Base-by-base conservation (phyloP, 2,888 invertebrate species). In the Thera britannica region DNA sequence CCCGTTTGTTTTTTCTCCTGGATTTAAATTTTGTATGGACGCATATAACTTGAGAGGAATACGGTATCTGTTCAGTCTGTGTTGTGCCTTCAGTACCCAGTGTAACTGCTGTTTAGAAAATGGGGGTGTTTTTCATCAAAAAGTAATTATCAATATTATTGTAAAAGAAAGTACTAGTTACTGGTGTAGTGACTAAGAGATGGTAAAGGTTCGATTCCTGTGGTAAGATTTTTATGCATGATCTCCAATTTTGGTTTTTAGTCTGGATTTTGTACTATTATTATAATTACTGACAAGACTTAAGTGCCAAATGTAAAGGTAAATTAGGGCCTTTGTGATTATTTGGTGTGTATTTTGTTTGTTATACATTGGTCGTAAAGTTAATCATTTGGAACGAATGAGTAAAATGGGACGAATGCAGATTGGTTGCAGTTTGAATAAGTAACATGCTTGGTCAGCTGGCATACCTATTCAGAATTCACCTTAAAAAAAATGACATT, bases 121-220 rank as follows among this genome's bases (percentile, higher is more conserved):
- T 91, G 92, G 90, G 87, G 67, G 85, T 90, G 48, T 87, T 86
- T 71, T 83, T 87, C 67, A 70, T 88, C 36, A 89, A 79, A 78
- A 90, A 84, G 90, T 84, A 77, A 67, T 66, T 52, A 44, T 56
- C 9, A 51, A 34, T 46, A 9, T 9, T 46, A 9, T 46, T 46
- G 7, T 9, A 9, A 23, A 23, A 23, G 23, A 23, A 23, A 23
- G 23, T 23, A 23, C 23, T 23, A 23, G 23, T 23, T 23, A 23
- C 23, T 23, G 1, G 23, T 23, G 23, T 23, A 23, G 23, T 23
- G 23, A 23, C 23, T 23, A 23, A 23, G 23, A 23, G 23, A 23
- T 23, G 23, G 23, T 23, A 23, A 23, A 23, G 23, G 23, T 23
- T 23, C 23, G 23, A 23, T 23, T 23, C 23, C 23, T 23, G 23